Evolutionary conservation across 2,888 invertebrate genomes (phyloP), one percentile per base, ranked within the genome.

Genomic region (Rhagium mordax): DNA sequence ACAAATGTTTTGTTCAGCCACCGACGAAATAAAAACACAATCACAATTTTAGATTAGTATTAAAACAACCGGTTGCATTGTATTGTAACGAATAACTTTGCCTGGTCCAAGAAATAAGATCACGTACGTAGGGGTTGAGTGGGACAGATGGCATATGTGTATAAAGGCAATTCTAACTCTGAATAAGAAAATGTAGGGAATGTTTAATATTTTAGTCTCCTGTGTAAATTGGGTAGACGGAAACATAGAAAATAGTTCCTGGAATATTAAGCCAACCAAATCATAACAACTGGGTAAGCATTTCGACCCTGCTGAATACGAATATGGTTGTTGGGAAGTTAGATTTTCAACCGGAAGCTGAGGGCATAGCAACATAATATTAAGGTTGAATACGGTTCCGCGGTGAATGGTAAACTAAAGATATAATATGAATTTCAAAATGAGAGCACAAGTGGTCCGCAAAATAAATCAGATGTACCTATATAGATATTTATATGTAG

Each of bases 201-300:
- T 8, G 13, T 41, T 41, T 41, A 41, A 41, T 13, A 41, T 41
- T 41, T 41, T 13, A 41, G 3, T n/a, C 21, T 21, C 13, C 3
- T 10, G 21, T 21, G 18, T 53, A 18, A 10, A 20, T 18, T 13
- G 21, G 13, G 53, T 49, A 1, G 8, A 3, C 53, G 47, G 48
- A 47, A 48, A 62, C 47, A 18, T 62, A 62, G 47, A 62, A 62
- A 62, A 48, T 47, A 62, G 24, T 48, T 47, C 15, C 41, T 24
- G 21, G 21, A 24, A 24, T 62, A 62, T 62, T 48, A 62, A 41
- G 21, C 5, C 62, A 20, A 21, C 47, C 20, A 21, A 62, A 62
- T 62, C 62, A 62, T 62, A 48, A 62, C 62, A 21, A 48, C 21
- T 48, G 48, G 48, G 47, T 62, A 21, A 48, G 62, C 62, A 62